Evolutionary conservation across 1,140 invertebrate species (phyloP).

Genomic region (Hylaeus volcanicus): DNA sequence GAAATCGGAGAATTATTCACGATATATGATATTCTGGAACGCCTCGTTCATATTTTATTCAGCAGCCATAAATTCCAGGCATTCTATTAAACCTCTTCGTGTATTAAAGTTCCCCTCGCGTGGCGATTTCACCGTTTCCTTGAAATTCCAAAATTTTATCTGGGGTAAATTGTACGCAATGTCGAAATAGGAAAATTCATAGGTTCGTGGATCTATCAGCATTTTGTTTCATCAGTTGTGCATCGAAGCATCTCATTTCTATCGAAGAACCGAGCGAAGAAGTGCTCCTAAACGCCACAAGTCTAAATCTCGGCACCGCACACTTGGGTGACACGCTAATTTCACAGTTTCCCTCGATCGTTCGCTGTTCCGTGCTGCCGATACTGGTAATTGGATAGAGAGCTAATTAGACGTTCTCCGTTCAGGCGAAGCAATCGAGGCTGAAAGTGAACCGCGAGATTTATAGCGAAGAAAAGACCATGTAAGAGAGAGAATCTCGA

Average conservation of each 20-base stretch:
- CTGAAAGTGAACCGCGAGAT: constrained; percentile 52
- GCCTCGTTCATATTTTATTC: constrained; percentile 59
- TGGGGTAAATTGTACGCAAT: not conserved
- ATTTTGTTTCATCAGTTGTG: no score
- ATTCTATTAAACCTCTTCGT: constrained; percentile 53
- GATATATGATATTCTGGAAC: constrained; percentile 42
- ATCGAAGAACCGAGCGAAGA: no score
- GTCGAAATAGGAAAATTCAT: not conserved
- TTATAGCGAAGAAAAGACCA: constrained; percentile 53
- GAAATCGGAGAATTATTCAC: constrained; percentile 55
- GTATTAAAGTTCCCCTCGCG: constrained; percentile 15
- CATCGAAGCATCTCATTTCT: no score
- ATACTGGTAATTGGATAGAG: constrained; percentile 39
- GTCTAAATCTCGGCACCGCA: no score
- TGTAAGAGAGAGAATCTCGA: constrained; percentile 56
- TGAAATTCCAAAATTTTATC: not conserved
- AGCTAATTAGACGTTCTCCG: constrained; percentile 39
- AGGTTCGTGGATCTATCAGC: no score
- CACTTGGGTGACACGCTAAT: constrained; percentile 1
- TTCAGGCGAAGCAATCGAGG: constrained; percentile 47
- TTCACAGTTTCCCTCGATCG: not conserved
- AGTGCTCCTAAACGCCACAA: no score
- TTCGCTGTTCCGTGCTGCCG: not conserved
- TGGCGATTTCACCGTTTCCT: not conserved
- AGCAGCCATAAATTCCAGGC: constrained; percentile 50